Evolutionary conservation across 2,888 invertebrate genomes (phyloP), one percentile per base, ranked within the genome.

Genomic region (Apodemia duryi): DNA sequence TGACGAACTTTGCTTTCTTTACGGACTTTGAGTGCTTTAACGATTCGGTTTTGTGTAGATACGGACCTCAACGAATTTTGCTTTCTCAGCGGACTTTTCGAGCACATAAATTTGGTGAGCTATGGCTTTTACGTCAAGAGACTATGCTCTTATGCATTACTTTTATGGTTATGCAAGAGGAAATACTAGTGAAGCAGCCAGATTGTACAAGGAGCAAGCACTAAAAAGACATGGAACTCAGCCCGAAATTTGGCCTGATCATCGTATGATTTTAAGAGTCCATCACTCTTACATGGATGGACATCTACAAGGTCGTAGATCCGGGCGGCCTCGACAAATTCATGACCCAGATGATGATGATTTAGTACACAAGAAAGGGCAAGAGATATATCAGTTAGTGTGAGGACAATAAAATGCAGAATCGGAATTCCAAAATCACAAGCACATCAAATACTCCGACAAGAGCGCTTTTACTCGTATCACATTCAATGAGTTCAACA

Each of bases 351-450:
- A 41, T 61, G 41, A 41, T n/a, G 61, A 41, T 41, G 21, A 61
- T n/a, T 61, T 41, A n/a, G 61, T 41, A 21, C 61, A 41, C 21
- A 41, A 61, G 41, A 21, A 61, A 61, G 61, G 41, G 61, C 28
- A n/a, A 61, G 41, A 61, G 41, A 61, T 61, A 13, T 21, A 61
- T 61, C 61, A n/a, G 41, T 61, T 61, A 61, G 61, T 61, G 61
- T 61, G n/a, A 61, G 41, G n/a, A 61, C 61, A 11, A 11, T 61
- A 61, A 41, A n/a, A 61, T 6, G n/a, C 21, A 38, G 61, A 61
- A 61, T n/a, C 6, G 41, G 61, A 61, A 61, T 43, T 6, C 41
- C 61, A 43, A 61, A 61, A 9, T 43, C 28, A 61, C 61, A 41
- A 21, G 61, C 43, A 62, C 43, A 43, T 21, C 43, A n/a, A 62